A percentile compares a stretch with the other conserved stretches of the same genome.
Conservation (phyloP, 1,140 invertebrate genomes). For the Carcinoscorpius rotundicauda region DNA sequence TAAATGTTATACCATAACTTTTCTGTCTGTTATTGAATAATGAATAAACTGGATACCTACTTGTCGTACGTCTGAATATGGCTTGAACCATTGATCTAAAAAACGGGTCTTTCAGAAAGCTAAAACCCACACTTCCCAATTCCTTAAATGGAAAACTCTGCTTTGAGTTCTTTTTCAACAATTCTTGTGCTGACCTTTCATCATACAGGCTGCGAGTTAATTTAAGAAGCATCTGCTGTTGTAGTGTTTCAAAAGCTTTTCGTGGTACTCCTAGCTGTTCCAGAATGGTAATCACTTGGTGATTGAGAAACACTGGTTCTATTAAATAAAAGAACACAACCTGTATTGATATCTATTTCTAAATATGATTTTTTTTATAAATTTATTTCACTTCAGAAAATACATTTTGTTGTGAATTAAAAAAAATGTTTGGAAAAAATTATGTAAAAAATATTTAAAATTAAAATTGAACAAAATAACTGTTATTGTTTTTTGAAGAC, state of each 20-base stretch:
- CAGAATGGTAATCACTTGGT: neutral
- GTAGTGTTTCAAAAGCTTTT: neutral
- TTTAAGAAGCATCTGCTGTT: neutral
- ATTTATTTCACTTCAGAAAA: too few species aligned
- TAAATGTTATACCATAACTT: too few species aligned
- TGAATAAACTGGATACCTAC: too few species aligned
- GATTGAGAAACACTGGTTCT: neutral
- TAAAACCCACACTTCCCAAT: neutral
- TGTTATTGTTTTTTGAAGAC: too few species aligned
- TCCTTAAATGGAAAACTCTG: neutral
- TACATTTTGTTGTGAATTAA: too few species aligned
- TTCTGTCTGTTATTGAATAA: too few species aligned
- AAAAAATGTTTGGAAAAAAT: too few species aligned
- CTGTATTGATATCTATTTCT: too few species aligned
- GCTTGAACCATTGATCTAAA: neutral
- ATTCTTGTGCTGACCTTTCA: neutral
- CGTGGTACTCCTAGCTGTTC: neutral
- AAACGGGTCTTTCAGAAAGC: neutral
- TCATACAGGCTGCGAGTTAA: neutral
- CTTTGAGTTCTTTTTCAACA: neutral
- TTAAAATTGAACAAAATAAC: too few species aligned
- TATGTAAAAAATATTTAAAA: too few species aligned
- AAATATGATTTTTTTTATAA: too few species aligned
- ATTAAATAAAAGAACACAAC: too few species aligned
- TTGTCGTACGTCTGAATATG: neutral